phyloP scores from a whole-genome alignment of 2,888 invertebrate species.

The Eupithecia exiguata region DNA sequence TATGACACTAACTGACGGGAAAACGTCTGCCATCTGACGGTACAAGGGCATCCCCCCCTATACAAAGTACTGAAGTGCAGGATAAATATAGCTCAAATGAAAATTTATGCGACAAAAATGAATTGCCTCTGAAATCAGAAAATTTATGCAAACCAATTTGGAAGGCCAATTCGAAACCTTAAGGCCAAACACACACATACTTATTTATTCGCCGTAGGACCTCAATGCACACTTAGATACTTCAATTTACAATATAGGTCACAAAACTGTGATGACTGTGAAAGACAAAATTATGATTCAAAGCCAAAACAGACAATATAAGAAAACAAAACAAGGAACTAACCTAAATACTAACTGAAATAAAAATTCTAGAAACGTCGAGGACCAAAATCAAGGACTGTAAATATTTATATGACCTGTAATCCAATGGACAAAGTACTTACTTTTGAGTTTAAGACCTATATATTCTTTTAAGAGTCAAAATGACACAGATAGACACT shows the following conservation, averaged over 20 bases:
- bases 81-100: background rate
- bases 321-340: background rate
- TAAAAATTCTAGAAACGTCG: background rate
- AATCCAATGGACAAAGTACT: background rate
- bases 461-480: background rate
- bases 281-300: background rate
- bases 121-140: background rate
- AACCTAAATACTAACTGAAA: background rate
- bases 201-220: background rate
- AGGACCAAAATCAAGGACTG: background rate
- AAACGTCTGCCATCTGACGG: conserved; percentile 24
- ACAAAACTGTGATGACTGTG: background rate
- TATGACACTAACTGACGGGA: conserved; percentile 26
- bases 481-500: background rate
- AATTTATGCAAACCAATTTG: background rate
- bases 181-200: background rate
- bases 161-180: background rate
- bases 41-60: conserved; percentile 21
- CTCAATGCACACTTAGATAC: background rate
- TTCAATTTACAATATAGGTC: background rate
- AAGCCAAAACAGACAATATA: background rate
- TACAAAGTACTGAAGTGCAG: background rate
- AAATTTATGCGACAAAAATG: background rate
- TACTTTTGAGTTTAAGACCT: background rate
- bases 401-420: background rate